Conservation (phyloP, 2,888 invertebrate genomes). For the Melinaea marsaeus region DNA sequence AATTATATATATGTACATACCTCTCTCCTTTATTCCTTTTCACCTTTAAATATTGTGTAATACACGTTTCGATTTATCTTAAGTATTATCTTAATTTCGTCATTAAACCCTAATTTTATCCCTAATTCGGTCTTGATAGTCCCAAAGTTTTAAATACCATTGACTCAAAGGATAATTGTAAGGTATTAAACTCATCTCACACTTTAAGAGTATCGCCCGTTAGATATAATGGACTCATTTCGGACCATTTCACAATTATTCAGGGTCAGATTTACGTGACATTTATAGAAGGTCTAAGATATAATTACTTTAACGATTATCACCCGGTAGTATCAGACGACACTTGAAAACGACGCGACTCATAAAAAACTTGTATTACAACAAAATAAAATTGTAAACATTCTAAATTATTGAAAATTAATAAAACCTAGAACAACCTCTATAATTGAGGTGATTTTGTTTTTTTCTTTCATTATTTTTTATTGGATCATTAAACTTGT, state of each 20-base stretch:
- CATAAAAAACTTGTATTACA: background rate
- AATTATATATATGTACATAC: too few species aligned
- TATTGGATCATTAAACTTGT: too few species aligned
- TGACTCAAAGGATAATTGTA: slow-evolving; percentile 24
- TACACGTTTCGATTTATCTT: background rate
- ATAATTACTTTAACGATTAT: slow-evolving; percentile 21
- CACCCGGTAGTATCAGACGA: background rate
- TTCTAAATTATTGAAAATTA: too few species aligned
- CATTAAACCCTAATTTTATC: slow-evolving; percentile 12
- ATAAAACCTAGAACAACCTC: too few species aligned
- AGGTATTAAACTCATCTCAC: slow-evolving; percentile 28
- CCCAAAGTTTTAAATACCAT: slow-evolving; percentile 11
- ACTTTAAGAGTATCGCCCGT: slow-evolving; percentile 25
- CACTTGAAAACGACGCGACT: background rate
- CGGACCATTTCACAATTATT: slow-evolving; percentile 36
- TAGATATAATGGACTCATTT: slow-evolving; percentile 33
- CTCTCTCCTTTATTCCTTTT: too few species aligned
- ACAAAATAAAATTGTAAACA: too few species aligned
- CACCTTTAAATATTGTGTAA: background rate
- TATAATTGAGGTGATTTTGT: too few species aligned
- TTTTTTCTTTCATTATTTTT: too few species aligned
- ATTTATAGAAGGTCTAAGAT: slow-evolving; percentile 28
- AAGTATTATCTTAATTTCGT: slow-evolving; percentile 4
- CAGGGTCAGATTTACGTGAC: slow-evolving; percentile 34
- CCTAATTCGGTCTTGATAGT: slow-evolving; percentile 10